Evolutionary conservation across 2,113 vertebrate genomes (phyloP).

Genomic region (Phylloscopus whistleri): DNA sequence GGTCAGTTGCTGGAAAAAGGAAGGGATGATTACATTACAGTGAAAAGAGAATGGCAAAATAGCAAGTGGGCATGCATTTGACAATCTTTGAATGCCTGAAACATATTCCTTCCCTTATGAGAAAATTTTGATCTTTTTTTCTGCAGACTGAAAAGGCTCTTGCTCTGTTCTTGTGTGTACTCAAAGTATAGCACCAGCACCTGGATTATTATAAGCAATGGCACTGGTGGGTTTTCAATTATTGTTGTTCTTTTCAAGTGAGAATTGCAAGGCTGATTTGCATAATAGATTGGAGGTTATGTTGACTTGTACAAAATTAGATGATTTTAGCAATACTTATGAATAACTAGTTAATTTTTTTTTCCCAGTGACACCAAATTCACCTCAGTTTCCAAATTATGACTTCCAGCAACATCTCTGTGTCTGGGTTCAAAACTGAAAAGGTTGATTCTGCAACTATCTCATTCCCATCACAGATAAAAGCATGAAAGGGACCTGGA

Average conservation of each 20-base stretch:
- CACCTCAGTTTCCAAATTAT: background rate
- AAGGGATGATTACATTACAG: background rate
- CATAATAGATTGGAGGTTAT: background rate
- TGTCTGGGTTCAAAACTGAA: background rate
- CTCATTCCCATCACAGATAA: background rate
- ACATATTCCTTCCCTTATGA: background rate
- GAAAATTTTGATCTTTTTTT: background rate
- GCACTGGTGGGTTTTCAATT: background rate
- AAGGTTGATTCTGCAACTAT: background rate
- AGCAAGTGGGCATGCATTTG: background rate
- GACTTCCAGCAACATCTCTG: background rate
- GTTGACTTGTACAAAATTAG: background rate
- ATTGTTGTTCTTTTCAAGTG: background rate
- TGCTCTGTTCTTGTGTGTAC: background rate
- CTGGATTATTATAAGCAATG: background rate
- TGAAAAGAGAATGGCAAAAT: background rate
- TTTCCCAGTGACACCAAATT: background rate
- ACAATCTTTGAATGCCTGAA: background rate
- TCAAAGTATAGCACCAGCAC: background rate
- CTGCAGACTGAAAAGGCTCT: background rate
- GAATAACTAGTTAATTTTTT: background rate
- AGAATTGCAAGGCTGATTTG: background rate
- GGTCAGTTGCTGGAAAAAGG: background rate
- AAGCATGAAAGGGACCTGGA: background rate
- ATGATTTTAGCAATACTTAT: background rate